These are phyloP conservation scores for Heliothis peltigera DNA, from an alignment of 2,888 invertebrate species.

Conservation along the genomic window DNA sequence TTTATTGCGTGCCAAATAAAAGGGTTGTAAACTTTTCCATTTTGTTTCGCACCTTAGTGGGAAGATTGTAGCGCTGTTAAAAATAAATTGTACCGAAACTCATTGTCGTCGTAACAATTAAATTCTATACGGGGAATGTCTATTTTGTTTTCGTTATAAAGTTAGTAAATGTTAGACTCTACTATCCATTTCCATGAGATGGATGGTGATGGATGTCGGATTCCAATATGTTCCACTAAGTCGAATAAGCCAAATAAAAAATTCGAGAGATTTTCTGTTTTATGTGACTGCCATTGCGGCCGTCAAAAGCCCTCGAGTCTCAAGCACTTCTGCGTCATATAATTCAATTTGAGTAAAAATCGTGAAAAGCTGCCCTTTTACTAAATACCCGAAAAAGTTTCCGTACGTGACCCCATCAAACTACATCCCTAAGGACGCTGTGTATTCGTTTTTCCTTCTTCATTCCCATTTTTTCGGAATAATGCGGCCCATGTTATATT, in stretches of 20 bases:
- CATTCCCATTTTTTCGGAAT: conserved; percentile 74
- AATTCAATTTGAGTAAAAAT: conserved; percentile 76
- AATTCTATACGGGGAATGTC: conserved; percentile 46
- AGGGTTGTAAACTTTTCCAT: conserved; percentile 86
- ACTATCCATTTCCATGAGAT: not conserved
- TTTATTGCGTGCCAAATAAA: conserved; percentile 89
- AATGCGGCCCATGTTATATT: conserved; percentile 79
- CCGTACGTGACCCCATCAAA: conserved; percentile 85
- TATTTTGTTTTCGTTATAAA: conserved; percentile 19
- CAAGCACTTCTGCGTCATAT: conserved; percentile 63
- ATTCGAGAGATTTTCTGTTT: conserved; percentile 24
- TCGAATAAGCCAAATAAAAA: conserved; percentile 22
- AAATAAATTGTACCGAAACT: conserved; percentile 65
- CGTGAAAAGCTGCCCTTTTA: conserved; percentile 72
- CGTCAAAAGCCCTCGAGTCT: conserved; percentile 47
- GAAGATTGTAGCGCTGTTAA: conserved; percentile 78
- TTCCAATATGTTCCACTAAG: conserved; percentile 4
- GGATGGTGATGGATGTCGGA: not conserved
- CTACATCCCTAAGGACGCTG: conserved; percentile 69
- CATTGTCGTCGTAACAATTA: conserved; percentile 50
- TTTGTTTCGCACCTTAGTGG: conserved; percentile 73
- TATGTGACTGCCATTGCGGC: conserved; percentile 45
- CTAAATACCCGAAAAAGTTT: conserved; percentile 86
- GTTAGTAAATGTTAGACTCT: conserved; percentile 9
- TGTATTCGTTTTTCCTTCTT: conserved; percentile 69